Percentiles rank a stretch among this genome's conserved stretches.
Conservation (phyloP, 2,888 invertebrate species). For the Oscheius sp. region DNA sequence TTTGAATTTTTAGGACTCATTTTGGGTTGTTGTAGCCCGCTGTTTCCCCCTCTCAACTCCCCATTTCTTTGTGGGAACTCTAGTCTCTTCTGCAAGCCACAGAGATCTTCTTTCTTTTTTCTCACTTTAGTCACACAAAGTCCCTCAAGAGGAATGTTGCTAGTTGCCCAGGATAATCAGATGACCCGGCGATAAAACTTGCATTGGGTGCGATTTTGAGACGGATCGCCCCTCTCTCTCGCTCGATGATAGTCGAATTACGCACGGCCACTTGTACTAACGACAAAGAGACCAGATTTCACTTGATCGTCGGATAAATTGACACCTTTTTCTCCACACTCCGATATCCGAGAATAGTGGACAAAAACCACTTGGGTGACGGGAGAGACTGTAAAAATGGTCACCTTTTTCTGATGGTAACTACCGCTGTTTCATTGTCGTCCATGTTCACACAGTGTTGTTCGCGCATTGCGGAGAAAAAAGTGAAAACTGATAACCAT, state of each 20-base stretch:
- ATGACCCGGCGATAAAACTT: constrained; percentile 13
- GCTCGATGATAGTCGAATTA: constrained; percentile 1
- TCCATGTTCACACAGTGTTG: no score
- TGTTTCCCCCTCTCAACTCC: no score
- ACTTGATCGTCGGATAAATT: not conserved
- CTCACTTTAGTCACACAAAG: no score
- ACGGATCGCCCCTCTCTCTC: not conserved
- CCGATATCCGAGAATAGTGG: not conserved
- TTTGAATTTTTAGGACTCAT: no score
- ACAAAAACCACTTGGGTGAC: not conserved
- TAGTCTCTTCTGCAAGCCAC: no score
- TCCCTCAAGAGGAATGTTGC: no score
- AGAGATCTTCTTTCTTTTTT: no score
- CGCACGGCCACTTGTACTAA: not conserved
- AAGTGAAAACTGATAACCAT: constrained; percentile 29
- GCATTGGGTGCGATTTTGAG: constrained; percentile 19
- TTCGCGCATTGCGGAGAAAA: constrained; percentile 18
- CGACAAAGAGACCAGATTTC: not conserved
- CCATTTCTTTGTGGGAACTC: no score
- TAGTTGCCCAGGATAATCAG: not conserved
- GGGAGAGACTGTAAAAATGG: not conserved
- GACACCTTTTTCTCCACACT: not conserved
- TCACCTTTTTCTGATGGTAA: not conserved
- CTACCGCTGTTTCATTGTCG: constrained; percentile 17
- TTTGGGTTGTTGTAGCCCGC: no score